Evolutionary conservation across 2,113 vertebrate species (phyloP).

Genomic region (Psephotus haematonotus): DNA sequence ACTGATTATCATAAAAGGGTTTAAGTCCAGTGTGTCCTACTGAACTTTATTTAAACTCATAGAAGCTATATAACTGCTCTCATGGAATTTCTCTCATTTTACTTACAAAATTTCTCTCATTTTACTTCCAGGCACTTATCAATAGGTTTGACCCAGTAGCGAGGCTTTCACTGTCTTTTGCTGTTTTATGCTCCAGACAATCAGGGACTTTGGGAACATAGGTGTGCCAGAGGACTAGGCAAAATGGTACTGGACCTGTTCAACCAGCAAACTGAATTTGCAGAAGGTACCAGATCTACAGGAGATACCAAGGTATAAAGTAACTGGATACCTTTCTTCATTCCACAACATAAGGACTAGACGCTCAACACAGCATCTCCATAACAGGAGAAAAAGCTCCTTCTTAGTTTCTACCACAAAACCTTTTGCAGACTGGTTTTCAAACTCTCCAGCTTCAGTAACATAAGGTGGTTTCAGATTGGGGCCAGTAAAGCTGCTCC

Average conservation of each 20-base stretch:
- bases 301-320: neutral
- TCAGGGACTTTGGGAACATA: neutral
- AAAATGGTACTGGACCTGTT: neutral
- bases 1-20: neutral
- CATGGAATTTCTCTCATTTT: neutral
- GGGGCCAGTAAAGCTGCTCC: neutral
- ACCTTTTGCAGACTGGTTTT: neutral
- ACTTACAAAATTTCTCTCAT: neutral
- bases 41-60: constrained; percentile 29
- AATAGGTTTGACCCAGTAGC: neutral
- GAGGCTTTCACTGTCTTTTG: neutral
- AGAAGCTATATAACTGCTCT: neutral
- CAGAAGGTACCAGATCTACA: neutral
- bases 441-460: neutral
- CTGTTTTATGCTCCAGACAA: neutral
- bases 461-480: neutral
- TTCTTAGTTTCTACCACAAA: neutral
- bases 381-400: neutral
- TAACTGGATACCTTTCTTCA: neutral
- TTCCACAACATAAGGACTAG: neutral
- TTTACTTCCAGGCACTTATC: neutral
- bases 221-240: neutral
- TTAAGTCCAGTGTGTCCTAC: neutral
- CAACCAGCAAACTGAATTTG: neutral
- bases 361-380: neutral